Base-by-base conservation (phyloP, 2,888 invertebrate species). In the Caenorhabditis auriculariae region DNA sequence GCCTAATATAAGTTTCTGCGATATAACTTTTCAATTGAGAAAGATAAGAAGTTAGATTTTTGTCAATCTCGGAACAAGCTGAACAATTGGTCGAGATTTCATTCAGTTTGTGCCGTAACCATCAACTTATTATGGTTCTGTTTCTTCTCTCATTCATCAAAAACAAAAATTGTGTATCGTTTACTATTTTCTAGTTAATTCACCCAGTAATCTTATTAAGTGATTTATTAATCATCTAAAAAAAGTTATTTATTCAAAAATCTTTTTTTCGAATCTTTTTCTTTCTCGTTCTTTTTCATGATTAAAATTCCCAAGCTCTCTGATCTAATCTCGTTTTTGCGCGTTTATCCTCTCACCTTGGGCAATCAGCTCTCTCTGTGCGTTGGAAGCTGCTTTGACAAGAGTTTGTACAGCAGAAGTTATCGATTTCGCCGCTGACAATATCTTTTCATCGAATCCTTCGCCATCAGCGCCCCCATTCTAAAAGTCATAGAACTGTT, bases 361-460 rank as follows among this genome's bases (percentile, higher is more conserved):
- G 7, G 87, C 91, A 44, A 95, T 93, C 0, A 98, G 87, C 81
- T 98, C 98, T 59, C 93, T 85, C 84, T 98, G 98, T 0, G 98
- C 96, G 4, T 93, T 91, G 54, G 93, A 93, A 0, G 98, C 96
- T 0, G 96, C 94, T 76, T 94, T 89, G 24, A 98, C 93, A 4
- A 98, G 85, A 0, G 95, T 94, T 0, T 95, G 93, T 0, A 96
- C 96, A 0, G 98, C 98, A 0, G 92, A 90, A 71, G 95, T 92
- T 75, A 98, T 96, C 2, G 92, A 91, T 85, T 94, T 94, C 38
- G 96, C 96, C 0, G 96, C 96, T 82, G 94, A 93, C 77, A 98
- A 84, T 74, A 98, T 98, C 90, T 96, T 94, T 85, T 95, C 96
- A 82, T 99, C 98, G 83, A 98, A 98, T 85, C 93, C 93, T 84